Percentiles rank a stretch among this genome's conserved stretches.
These are phyloP conservation scores for Cyprinella venusta DNA, from an alignment of 2,797 vertebrate species.

Conservation along the genomic window DNA sequence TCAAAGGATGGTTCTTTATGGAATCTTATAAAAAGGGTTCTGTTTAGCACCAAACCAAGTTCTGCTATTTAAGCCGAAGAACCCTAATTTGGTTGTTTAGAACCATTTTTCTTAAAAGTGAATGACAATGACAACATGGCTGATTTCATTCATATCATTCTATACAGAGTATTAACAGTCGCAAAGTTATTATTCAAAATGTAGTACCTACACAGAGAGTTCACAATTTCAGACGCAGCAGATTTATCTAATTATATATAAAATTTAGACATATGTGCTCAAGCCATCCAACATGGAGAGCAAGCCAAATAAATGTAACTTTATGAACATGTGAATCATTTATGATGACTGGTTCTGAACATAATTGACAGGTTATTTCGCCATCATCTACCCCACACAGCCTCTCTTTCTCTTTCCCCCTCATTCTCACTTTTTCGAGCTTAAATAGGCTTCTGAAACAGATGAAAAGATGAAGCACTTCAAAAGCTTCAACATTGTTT, in stretches of 20 bases:
- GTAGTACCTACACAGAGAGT: too few relatives aligned
- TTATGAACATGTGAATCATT: neutral
- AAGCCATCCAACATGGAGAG: neutral
- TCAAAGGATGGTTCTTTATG: too few relatives aligned
- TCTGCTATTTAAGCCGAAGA: too few relatives aligned
- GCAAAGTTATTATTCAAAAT: too few relatives aligned
- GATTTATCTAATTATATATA: neutral
- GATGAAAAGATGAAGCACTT: slow-evolving; percentile 52
- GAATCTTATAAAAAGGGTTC: too few relatives aligned
- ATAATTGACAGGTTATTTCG: neutral
- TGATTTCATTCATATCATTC: too few relatives aligned
- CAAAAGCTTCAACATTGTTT: slow-evolving; percentile 40
- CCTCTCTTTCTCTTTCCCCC: neutral
- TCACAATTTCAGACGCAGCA: neutral
- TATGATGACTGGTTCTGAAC: neutral
- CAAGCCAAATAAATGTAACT: neutral
- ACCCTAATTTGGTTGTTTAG: too few relatives aligned
- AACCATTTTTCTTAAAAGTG: too few relatives aligned
- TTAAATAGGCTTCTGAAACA: slow-evolving; percentile 46
- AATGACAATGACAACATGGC: too few relatives aligned
- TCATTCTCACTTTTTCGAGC: slow-evolving; percentile 25
- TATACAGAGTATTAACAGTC: too few relatives aligned
- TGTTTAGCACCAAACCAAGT: too few relatives aligned
- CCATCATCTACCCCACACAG: neutral
- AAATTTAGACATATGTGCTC: neutral